These are phyloP conservation scores for Anastrepha obliqua DNA, from an alignment of 1,140 invertebrate species.

Conservation along the genomic window DNA sequence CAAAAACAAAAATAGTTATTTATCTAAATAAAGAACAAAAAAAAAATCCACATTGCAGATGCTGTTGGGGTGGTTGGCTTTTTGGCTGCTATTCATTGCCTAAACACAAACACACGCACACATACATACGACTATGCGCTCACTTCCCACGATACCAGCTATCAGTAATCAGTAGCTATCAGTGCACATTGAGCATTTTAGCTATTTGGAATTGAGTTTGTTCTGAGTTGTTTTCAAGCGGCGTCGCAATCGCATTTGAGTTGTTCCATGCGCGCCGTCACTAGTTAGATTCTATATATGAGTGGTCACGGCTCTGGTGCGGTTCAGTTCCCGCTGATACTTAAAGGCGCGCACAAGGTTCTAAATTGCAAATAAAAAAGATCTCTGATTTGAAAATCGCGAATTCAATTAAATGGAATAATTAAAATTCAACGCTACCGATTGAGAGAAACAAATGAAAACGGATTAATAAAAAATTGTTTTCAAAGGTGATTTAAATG, in stretches of 20 bases:
- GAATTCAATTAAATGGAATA: background rate
- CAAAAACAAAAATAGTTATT: too few relatives aligned
- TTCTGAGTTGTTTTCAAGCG: background rate
- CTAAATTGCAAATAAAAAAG: background rate
- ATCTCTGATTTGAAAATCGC: background rate
- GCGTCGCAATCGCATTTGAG: too few relatives aligned
- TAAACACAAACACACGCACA: background rate
- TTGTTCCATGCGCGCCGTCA: background rate
- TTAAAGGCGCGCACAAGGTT: slow-evolving; percentile 1
- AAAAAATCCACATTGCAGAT: background rate
- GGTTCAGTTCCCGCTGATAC: slow-evolving; percentile 15
- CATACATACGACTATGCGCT: background rate
- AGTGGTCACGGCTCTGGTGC: background rate
- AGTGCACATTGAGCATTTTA: slow-evolving; percentile 2
- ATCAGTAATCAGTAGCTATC: background rate
- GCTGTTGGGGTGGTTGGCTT: background rate
- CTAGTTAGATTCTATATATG: slow-evolving; percentile 7
- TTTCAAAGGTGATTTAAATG: too few relatives aligned
- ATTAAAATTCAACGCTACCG: background rate
- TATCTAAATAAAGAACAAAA: background rate
- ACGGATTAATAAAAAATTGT: too few relatives aligned
- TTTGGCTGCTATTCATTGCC: background rate
- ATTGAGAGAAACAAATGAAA: too few relatives aligned
- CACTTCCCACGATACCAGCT: background rate
- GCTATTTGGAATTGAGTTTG: slow-evolving; percentile 11